These are phyloP conservation scores for Macrostomum cliftonense DNA, from an alignment of 2,888 invertebrate genomes.

Conservation along the genomic window DNA sequence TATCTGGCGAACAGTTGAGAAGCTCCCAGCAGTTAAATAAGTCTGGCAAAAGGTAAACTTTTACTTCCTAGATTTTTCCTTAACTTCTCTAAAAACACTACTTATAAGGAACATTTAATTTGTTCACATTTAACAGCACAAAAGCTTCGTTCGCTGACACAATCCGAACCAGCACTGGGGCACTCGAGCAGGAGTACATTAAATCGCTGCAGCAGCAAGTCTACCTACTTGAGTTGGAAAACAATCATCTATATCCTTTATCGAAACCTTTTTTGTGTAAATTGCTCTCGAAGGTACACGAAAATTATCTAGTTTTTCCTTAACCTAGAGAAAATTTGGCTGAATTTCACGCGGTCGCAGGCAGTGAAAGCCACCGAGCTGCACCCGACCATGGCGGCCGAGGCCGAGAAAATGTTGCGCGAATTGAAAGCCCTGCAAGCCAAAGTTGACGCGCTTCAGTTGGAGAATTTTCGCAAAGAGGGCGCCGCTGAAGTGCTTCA, in stretches of 20 bases:
- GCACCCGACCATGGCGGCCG: constrained; percentile 33
- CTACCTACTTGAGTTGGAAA: constrained; percentile 35
- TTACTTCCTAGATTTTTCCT: too few relatives aligned
- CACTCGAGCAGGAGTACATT: constrained; percentile 26
- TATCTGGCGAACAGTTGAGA: too few relatives aligned
- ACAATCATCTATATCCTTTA: constrained; percentile 32
- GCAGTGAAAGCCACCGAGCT: constrained; percentile 31
- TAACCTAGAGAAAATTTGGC: constrained; percentile 5
- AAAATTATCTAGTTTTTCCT: background rate
- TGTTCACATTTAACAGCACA: constrained; percentile 3
- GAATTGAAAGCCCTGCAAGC: constrained; percentile 34
- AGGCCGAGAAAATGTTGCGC: constrained; percentile 32
- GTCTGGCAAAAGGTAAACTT: too few relatives aligned
- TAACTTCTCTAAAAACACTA: background rate
- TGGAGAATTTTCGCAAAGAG: constrained; percentile 25
- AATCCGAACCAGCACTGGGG: background rate
- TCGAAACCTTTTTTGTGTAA: background rate
- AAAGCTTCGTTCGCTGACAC: background rate
- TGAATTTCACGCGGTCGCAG: constrained; percentile 23
- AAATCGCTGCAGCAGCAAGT: constrained; percentile 37
- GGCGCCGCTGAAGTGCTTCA: constrained; percentile 18
- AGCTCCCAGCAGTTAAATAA: too few relatives aligned
- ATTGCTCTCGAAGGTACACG: too few relatives aligned
- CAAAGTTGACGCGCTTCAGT: constrained; percentile 23
- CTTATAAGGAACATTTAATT: too few relatives aligned